Evolutionary conservation across 92 coral and sea anemone genomes (phyloP).

Genomic region (Ricordea florida): DNA sequence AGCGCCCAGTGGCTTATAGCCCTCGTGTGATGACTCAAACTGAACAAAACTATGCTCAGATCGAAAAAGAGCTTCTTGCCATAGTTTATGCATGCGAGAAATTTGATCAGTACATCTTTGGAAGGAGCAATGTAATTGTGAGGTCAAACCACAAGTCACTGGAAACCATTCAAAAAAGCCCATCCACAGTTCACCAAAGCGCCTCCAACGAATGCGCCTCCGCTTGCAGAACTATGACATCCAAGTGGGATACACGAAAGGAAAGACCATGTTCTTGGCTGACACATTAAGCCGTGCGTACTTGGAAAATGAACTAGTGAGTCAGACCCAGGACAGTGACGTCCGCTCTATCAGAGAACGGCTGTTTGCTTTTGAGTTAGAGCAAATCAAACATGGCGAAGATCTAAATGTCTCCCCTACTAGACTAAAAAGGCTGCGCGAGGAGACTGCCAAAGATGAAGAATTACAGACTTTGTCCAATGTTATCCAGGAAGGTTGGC

Average conservation of each 20-base stretch:
- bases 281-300: background rate
- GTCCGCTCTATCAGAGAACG: no score
- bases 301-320: background rate
- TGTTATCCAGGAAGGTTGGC: no score
- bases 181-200: background rate
- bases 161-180: background rate
- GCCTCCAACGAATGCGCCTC: background rate
- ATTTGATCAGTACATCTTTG: conserved; percentile 14
- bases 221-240: background rate
- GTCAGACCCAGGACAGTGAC: no score
- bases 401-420: background rate
- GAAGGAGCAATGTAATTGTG: background rate
- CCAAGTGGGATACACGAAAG: background rate
- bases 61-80: background rate
- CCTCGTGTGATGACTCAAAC: no score
- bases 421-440: background rate
- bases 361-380: no score
- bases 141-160: background rate
- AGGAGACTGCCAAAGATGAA: no score
- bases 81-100: background rate
- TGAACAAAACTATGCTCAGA: no score
- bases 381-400: no score
- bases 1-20: background rate
- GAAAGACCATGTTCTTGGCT: background rate
- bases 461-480: no score